Evolutionary conservation across 2,113 vertebrate species (phyloP), one percentile per base, ranked within the genome.

Genomic region (Xiphias gladius): DNA sequence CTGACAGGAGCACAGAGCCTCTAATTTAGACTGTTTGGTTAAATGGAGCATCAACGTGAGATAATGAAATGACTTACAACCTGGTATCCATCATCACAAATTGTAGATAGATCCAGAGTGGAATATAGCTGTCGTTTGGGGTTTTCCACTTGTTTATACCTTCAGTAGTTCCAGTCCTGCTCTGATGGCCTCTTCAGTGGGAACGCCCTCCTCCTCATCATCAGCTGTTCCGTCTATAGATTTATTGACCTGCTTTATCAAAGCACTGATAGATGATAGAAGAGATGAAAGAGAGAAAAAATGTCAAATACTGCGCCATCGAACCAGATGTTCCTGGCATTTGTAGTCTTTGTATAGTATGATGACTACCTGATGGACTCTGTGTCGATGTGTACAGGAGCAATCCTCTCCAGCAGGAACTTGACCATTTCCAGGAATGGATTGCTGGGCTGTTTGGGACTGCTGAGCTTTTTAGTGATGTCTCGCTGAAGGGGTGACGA

Each of bases 351-450:
- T 65, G 22, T 46, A 43, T 57, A 16, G 48, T 57, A 5, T 17
- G 26, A 46, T 2, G 26, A 12, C 3, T 94, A 99, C 98, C 98
- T 99, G 95, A 99, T 99, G 76, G 98, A 98, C 95, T 99, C 97
- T 46, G 98, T 99, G 93, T 99, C 98, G 78, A 99, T 99, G 94
- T 99, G 98, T 41, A 99, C 98, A 43, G 98, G 98, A 67, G 98
- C 98, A 85, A 99, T 98, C 93, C 97, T 97, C 96, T 99, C 97
- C 94, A 98, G 87, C 63, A 99, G 95, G 94, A 99, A 99, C 92
- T 99, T 99, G 3, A 99, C 97, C 97, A 99, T 99, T 93, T 99
- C 97, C 92, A 99, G 90, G 90, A 99, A 99, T 7, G 97, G 97
- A 91, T 99, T 99, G 89, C 97, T 99, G 92, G 97, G 97, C 75